Percentiles rank a stretch among this genome's conserved stretches.
Conservation (phyloP, 2,113 vertebrate species). For the Nothobranchius kuhntae region DNA sequence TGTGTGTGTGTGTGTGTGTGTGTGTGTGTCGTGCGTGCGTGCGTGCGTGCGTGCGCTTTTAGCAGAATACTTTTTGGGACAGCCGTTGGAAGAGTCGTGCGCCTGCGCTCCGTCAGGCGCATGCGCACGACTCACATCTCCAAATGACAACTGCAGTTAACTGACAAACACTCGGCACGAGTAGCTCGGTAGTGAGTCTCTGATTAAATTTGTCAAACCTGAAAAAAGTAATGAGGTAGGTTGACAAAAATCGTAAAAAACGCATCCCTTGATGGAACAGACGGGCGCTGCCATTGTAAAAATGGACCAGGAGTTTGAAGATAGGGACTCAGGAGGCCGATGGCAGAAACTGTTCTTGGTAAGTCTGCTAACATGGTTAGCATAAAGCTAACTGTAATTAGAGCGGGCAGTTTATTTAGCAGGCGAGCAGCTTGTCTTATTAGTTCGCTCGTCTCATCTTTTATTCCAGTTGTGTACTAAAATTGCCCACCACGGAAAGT, state of each 20-base stretch:
- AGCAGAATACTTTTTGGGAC: too few relatives aligned
- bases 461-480: too few relatives aligned
- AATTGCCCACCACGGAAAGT: too few relatives aligned
- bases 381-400: conserved; percentile 47
- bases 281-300: conserved; percentile 40
- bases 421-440: neutral
- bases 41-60: too few relatives aligned
- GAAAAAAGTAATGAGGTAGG: conserved; percentile 72
- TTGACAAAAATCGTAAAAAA: neutral
- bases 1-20: too few relatives aligned
- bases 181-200: neutral
- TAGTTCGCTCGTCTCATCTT: neutral
- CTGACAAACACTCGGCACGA: conserved; percentile 39
- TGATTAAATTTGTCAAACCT: conserved; percentile 12
- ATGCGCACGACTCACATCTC: conserved; percentile 40
- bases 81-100: neutral
- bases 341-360: conserved; percentile 92
- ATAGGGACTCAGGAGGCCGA: conserved; percentile 85
- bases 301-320: conserved; percentile 87
- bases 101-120: conserved; percentile 14
- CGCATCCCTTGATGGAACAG: conserved; percentile 15
- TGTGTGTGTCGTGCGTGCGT: too few relatives aligned
- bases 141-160: conserved; percentile 49
- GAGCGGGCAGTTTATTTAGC: conserved; percentile 40
- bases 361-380: conserved; percentile 76